Conservation (phyloP, 2,113 vertebrate species). For the Desmodus rotundus region DNA sequence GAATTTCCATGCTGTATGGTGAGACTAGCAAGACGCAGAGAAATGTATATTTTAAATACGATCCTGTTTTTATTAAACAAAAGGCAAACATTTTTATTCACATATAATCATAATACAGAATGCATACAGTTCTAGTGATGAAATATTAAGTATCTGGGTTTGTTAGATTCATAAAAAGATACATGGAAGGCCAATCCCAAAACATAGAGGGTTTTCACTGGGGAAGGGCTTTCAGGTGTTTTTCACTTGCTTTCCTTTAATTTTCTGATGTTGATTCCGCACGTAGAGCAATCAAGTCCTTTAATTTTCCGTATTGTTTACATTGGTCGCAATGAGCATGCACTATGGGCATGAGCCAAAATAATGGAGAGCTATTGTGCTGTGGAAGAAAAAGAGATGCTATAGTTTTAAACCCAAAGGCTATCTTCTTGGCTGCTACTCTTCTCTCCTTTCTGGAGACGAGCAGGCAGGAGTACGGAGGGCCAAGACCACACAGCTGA, state of each 20-base stretch:
- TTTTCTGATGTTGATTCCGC: too few relatives aligned
- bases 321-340: background rate
- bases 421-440: background rate
- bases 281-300: too few relatives aligned
- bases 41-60: background rate
- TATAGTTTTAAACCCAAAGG: background rate
- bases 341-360: background rate
- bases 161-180: background rate
- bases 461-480: background rate
- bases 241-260: background rate
- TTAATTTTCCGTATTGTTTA: background rate
- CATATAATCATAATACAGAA: background rate
- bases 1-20: background rate
- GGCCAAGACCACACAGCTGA: background rate
- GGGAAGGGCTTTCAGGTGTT: background rate
- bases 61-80: background rate
- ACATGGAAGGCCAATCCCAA: background rate
- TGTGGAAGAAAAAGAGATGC: background rate
- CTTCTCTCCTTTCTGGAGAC: too few relatives aligned
- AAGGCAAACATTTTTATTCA: background rate
- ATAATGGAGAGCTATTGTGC: background rate
- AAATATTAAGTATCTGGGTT: background rate
- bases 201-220: background rate
- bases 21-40: background rate
- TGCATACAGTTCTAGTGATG: background rate